Conservation (phyloP, 2,113 vertebrate species). For the Dicentrarchus labrax region DNA sequence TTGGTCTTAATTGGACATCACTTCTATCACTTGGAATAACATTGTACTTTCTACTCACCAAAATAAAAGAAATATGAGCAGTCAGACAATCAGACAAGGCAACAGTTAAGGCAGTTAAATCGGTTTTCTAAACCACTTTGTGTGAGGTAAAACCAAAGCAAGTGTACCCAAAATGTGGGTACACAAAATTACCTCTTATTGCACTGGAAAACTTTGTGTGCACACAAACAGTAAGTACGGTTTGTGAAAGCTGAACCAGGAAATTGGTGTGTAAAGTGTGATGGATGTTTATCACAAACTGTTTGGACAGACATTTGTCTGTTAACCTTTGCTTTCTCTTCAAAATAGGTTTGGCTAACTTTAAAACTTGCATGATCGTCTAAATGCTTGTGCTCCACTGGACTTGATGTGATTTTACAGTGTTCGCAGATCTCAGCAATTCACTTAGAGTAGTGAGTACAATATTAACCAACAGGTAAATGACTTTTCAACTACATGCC, state of each 20-base stretch:
- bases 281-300: not conserved
- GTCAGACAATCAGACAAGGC: no score
- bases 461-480: not conserved
- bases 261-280: not conserved
- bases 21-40: not conserved
- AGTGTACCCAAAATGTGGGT: not conserved
- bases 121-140: not conserved
- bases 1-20: not conserved
- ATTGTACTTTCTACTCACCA: not conserved
- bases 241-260: not conserved
- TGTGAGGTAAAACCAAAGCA: not conserved
- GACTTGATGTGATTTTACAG: not conserved
- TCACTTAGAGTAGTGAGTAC: not conserved
- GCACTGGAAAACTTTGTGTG: not conserved
- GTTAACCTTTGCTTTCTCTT: slow-evolving; percentile 2
- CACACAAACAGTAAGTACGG: not conserved
- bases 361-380: not conserved
- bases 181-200: not conserved
- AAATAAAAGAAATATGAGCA: not conserved
- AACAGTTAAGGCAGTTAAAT: not conserved
- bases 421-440: not conserved
- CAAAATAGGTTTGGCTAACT: not conserved
- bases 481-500: not conserved
- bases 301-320: not conserved
- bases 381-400: not conserved